Base-by-base conservation (phyloP, 2,888 invertebrate species). In the Macrosoma leucophasiata region DNA sequence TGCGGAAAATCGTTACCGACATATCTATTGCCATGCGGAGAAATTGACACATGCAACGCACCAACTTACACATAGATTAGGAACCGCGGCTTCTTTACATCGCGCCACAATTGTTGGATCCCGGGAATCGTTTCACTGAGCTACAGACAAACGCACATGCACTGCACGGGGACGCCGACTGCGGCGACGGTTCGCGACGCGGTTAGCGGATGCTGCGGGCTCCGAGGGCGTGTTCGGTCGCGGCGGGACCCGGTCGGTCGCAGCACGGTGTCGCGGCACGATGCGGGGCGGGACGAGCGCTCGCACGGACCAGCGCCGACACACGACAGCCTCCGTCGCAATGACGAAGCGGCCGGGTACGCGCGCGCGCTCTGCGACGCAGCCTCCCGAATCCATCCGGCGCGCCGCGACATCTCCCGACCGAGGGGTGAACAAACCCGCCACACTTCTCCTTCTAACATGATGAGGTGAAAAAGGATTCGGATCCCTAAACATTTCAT, bases 71-170 rank as follows among this genome's bases (percentile, higher is more conserved):
- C 82, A 82, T 82, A 62, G 61, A 75, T 73, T 76, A 69, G 69
- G 71, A 70, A 69, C 70, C 66, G 70, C 72, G 67, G 72, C 67
- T 76, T 68, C 72, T 68, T 79, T 70, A 82, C 82, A 82, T 82
- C 69, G 77, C 82, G 79, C 82, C 81, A 78, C 71, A 91, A 91
- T 56, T 86, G 93, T 62, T 90, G 93, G 58, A n/a, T 88, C 90
- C 55, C 91, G 90, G 77, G 88, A 85, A 68, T 66, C 62, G 82
- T 84, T 60, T 87, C 88, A 75, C 86, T 82, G 55, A 87, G 86
- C 52, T 86, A 86, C 59, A 85, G 86, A 65, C 74, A 84, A 66
- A 77, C 78, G 62, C 84, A 86, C 71, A 82, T 75, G 70, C 88
- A 88, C 79, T 89, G 87, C 69, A 78, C 79, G 65, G 50, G 46